These are phyloP conservation scores for Ascaphus truei DNA, from an alignment of 2,113 vertebrate genomes.

Conservation along the genomic window DNA sequence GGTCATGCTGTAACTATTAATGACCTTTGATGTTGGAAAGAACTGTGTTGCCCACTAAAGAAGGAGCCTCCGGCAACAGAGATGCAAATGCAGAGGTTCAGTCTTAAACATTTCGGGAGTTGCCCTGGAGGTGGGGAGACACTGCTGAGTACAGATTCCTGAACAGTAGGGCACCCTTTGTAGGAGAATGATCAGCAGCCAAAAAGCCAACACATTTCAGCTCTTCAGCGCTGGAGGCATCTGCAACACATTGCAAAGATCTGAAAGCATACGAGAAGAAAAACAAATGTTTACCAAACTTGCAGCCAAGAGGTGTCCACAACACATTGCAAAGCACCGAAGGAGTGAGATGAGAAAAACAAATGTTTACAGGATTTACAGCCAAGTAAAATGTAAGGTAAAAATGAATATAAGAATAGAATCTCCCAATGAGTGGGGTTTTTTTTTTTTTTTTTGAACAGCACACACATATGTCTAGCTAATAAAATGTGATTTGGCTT, in stretches of 20 bases:
- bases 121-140: background rate
- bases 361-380: slow-evolving; percentile 17
- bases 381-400: slow-evolving; percentile 26
- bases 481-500: slow-evolving; percentile 28
- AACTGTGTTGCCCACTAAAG: background rate
- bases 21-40: slow-evolving; percentile 9
- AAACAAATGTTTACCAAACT: slow-evolving; percentile 22
- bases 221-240: slow-evolving; percentile 19
- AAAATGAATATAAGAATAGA: slow-evolving; percentile 10
- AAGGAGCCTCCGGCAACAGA: background rate
- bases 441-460: slow-evolving; percentile 1
- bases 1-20: slow-evolving; percentile 11
- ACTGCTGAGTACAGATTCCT: slow-evolving; percentile 10
- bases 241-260: slow-evolving; percentile 22
- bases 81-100: background rate
- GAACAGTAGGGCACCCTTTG: slow-evolving; percentile 23
- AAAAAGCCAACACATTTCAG: background rate
- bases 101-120: background rate
- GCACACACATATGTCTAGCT: slow-evolving; percentile 19
- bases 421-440: background rate
- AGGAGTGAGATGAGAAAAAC: slow-evolving; percentile 7
- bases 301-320: slow-evolving; percentile 4
- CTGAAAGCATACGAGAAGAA: slow-evolving; percentile 17
- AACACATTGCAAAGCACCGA: background rate
- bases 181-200: slow-evolving; percentile 1